A percentile compares a stretch with the other conserved stretches of the same genome.
Evolutionary conservation across 1,140 invertebrate genomes (phyloP).

Genomic region (Drusus annulatus): DNA sequence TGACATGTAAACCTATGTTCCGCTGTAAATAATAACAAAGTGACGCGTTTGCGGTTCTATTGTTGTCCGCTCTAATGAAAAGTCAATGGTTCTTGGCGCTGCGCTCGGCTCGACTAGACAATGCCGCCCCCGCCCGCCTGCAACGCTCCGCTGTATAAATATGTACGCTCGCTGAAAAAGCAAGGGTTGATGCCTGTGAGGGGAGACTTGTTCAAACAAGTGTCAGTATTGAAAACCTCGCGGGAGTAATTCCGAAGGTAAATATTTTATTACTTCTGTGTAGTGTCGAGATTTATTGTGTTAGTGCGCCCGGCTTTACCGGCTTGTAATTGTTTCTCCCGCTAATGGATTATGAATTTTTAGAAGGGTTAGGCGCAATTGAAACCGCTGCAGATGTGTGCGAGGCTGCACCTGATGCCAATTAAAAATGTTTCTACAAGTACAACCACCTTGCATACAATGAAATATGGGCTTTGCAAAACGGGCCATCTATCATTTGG

Average conservation of each 20-base stretch:
- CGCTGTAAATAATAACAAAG: conserved; percentile 1
- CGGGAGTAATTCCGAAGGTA: conserved; percentile 59
- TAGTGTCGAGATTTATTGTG: conserved; percentile 60
- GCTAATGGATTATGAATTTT: conserved; percentile 60
- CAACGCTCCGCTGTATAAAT: conserved; percentile 41
- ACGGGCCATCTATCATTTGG: conserved; percentile 16
- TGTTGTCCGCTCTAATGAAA: conserved; percentile 45
- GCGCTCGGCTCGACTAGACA: conserved; percentile 25
- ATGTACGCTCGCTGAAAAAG: conserved; percentile 53
- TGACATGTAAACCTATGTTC: too few relatives aligned
- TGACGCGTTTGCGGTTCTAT: conserved; percentile 19
- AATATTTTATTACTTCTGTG: conserved; percentile 60
- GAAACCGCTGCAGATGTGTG: conserved; percentile 47
- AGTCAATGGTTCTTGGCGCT: conserved; percentile 36
- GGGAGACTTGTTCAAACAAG: conserved; percentile 56
- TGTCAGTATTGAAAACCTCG: conserved; percentile 59
- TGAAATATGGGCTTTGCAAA: conserved; percentile 28
- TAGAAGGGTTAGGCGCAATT: conserved; percentile 56
- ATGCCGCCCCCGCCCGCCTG: conserved; percentile 4
- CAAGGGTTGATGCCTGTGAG: conserved; percentile 55
- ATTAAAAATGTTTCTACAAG: conserved; percentile 38
- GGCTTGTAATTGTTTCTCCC: conserved; percentile 50
- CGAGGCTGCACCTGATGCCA: conserved; percentile 36
- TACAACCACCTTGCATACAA: conserved; percentile 14
- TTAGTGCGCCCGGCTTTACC: conserved; percentile 50